Conservation (phyloP, 2,888 invertebrate genomes). For the Pachymerium ferrugineum region DNA sequence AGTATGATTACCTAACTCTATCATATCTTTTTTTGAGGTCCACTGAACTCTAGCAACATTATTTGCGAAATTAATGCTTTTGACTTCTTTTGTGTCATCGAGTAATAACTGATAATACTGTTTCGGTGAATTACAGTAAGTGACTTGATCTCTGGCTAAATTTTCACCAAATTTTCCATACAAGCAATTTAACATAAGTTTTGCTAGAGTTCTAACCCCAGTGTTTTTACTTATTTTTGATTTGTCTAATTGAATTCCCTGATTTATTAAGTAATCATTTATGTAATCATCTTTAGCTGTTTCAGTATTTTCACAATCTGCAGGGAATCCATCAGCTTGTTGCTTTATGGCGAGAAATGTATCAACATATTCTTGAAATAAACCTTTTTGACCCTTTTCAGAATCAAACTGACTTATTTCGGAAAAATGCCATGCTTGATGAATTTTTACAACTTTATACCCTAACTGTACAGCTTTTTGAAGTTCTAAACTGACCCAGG, state of each 20-base stretch:
- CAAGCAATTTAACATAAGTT: background rate
- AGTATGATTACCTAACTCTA: background rate
- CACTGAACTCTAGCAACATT: background rate
- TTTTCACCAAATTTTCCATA: background rate
- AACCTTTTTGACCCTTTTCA: background rate
- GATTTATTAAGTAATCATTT: background rate
- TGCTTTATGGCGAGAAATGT: background rate
- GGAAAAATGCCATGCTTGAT: background rate
- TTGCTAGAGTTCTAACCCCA: background rate
- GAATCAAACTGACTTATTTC: background rate
- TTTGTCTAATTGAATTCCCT: background rate
- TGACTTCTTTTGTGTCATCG: background rate
- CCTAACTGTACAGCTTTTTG: background rate
- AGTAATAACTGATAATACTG: background rate
- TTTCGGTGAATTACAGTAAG: background rate
- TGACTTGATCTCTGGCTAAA: background rate
- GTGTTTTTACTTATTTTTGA: background rate
- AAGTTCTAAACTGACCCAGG: background rate
- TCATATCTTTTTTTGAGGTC: background rate
- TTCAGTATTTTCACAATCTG: background rate
- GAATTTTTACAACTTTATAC: background rate
- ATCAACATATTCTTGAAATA: background rate
- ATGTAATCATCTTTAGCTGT: background rate
- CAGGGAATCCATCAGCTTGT: background rate
- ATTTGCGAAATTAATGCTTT: background rate